Conservation (phyloP, 2,888 invertebrate species). For the Monoplex corrugatus region DNA sequence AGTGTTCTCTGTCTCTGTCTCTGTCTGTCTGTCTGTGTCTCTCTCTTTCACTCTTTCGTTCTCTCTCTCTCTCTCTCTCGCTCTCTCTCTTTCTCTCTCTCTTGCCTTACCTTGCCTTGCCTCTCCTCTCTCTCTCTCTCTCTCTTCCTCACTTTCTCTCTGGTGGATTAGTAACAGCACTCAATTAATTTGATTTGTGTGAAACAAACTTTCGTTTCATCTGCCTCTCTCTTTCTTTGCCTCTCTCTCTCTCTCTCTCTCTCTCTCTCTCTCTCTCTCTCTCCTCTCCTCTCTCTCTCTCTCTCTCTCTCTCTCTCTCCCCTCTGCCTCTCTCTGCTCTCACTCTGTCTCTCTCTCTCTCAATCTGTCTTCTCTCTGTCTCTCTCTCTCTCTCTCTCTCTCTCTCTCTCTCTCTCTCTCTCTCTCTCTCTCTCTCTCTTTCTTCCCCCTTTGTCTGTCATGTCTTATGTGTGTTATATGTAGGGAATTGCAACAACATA, state of each 20-base stretch:
- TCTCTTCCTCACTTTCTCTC: no score
- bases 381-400: neutral
- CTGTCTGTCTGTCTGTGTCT: no score
- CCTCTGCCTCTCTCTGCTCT: neutral
- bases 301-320: neutral
- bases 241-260: neutral
- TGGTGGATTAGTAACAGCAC: no score
- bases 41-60: no score
- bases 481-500: no score
- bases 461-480: no score
- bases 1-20: no score
- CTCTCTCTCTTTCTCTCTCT: neutral
- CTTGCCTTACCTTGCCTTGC: no score
- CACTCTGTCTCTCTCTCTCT: neutral
- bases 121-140: no score
- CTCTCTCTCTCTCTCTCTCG: neutral
- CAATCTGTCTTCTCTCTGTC: neutral
- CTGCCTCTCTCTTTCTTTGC: neutral
- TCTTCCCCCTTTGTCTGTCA: no score
- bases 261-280: neutral
- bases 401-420: neutral
- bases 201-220: no score
- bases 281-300: neutral
- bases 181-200: no score
- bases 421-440: constrained; percentile 5